phyloP scores from a whole-genome alignment of 2,888 invertebrate species.

The Cosmopolites sordidus region DNA sequence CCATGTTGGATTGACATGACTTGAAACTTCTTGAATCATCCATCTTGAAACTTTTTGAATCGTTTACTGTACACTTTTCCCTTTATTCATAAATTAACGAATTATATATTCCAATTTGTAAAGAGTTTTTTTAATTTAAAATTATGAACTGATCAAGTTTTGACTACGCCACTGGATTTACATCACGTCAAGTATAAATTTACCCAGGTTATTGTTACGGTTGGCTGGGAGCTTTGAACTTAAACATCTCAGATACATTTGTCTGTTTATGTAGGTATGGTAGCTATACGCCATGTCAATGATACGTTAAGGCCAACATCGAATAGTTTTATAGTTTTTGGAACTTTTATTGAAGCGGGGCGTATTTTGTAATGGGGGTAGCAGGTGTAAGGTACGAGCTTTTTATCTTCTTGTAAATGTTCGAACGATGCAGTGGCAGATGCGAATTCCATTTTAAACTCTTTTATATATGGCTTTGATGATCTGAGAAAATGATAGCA shows the following conservation, averaged over 20 bases:
- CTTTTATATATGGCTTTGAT: conserved; percentile 16
- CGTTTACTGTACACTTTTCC: no score
- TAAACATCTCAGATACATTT: conserved; percentile 14
- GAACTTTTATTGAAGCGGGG: conserved; percentile 24
- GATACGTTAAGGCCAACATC: conserved; percentile 20
- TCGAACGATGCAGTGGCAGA: conserved; percentile 21
- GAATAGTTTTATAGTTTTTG: conserved; percentile 19
- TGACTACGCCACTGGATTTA: conserved; percentile 6
- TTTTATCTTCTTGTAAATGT: conserved; percentile 21
- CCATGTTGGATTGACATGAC: no score
- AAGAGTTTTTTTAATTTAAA: no score
- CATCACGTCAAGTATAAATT: conserved; percentile 17
- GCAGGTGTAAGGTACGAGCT: conserved; percentile 24
- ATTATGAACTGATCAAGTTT: no score
- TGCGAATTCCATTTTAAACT: conserved; percentile 14
- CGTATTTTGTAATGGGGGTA: conserved; percentile 23
- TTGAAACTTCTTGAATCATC: no score
- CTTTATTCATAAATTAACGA: no score
- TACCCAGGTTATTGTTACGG: conserved; percentile 19
- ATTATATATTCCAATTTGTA: no score
- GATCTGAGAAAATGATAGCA: neutral
- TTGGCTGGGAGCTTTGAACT: conserved; percentile 20
- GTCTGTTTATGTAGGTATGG: conserved; percentile 21
- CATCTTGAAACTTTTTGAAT: no score
- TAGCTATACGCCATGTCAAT: conserved; percentile 13